These are phyloP conservation scores for Gyps fulvus DNA, from an alignment of 2,113 vertebrate species.

Conservation along the genomic window DNA sequence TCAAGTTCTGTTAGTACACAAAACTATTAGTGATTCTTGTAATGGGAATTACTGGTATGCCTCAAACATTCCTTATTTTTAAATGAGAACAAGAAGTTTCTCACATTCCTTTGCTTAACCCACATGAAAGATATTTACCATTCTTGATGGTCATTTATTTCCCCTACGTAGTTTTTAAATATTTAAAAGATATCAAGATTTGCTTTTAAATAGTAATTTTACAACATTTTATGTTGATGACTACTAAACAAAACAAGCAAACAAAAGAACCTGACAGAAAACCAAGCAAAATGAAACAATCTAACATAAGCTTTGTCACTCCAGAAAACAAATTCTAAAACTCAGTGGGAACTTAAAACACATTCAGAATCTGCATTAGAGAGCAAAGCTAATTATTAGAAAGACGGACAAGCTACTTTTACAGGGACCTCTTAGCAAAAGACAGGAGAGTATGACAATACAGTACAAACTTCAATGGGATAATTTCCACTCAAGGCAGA, in stretches of 20 bases:
- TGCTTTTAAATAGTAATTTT: background rate
- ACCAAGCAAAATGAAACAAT: background rate
- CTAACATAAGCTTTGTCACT: background rate
- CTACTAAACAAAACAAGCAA: background rate
- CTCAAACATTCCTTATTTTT: background rate
- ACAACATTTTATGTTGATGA: background rate
- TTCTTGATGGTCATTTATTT: constrained; percentile 27
- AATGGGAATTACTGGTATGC: background rate
- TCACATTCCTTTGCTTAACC: background rate
- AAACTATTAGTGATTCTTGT: background rate
- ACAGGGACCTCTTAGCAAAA: background rate
- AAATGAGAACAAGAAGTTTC: constrained; percentile 16
- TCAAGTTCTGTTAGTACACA: background rate
- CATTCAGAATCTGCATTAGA: background rate
- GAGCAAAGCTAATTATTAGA: background rate
- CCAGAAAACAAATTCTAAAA: background rate
- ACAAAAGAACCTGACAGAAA: background rate
- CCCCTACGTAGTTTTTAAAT: background rate
- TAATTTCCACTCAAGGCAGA: background rate
- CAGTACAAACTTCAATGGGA: background rate
- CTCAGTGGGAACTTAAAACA: background rate
- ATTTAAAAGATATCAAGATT: background rate
- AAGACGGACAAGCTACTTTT: background rate
- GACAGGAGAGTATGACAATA: background rate
- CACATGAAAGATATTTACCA: constrained; percentile 28